Base-by-base conservation (phyloP, 2,888 invertebrate species). In the Drosophila borealis region DNA sequence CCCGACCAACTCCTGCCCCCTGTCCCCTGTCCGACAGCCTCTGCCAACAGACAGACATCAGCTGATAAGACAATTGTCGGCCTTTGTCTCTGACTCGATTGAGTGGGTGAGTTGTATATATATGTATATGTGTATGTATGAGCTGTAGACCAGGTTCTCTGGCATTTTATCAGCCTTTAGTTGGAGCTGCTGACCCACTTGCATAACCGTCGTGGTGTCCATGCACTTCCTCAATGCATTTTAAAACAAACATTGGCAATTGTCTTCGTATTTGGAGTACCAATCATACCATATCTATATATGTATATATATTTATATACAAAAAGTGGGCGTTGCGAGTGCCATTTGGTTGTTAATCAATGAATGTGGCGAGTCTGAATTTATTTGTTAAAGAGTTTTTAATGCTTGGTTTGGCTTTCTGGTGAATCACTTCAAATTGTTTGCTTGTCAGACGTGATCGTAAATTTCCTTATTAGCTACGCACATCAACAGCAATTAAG, bases 41-140 rank as follows among this genome's bases (percentile, higher is more conserved):
- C 49, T 11, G 46, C 4, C 25, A 14, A 8, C 53, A 41, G 53
- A 11, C 53, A 41, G 53, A 29, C 25, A 14, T 11, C 39, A 17
- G 59, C 57, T 66, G 78, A 82, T 81, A 76, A 74, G 69, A 88
- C 79, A 88, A 74, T 88, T 81, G 73, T 21, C 50, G 34, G 66
- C 39, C 83, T 57, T 72, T 85, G 75, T 84, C 21, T 48, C 34
- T 44, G 53, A 49, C 61, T 65, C 2, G 60, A 66, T 49, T 46
- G 57, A 66, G 42, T 54, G 37, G 25, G 9, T 63, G 48, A 6
- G 9, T 39, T 41, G n/a, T 42, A 8, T 5, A 10, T 21, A 21
- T n/a, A 6, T 42, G 1, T 19, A 13, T 41, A 6, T 11, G 2
- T 50, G 4, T 39, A 4, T 39, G 9, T n/a, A 29, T 53, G 4